Evolutionary conservation across 2,113 vertebrate genomes (phyloP).

Genomic region (Nerophis ophidion): DNA sequence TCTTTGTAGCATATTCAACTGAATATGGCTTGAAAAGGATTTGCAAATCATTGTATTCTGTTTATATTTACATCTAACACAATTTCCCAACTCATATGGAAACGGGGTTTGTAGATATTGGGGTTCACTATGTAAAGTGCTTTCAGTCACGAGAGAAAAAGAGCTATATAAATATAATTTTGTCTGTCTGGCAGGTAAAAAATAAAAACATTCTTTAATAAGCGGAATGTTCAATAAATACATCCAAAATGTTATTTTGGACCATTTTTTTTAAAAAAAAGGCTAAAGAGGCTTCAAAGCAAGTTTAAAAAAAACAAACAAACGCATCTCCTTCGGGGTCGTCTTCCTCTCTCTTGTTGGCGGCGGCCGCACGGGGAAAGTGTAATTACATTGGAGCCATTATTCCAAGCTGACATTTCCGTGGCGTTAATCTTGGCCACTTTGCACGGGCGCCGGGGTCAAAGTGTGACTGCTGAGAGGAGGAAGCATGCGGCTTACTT

Average conservation of each 20-base stretch:
- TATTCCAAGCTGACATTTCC: conserved; percentile 65
- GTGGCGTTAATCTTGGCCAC: conserved; percentile 59
- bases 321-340: not conserved
- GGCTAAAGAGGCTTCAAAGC: not conserved
- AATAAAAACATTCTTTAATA: too few relatives aligned
- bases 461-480: conserved; percentile 43
- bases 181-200: too few relatives aligned
- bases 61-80: too few relatives aligned
- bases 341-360: conserved; percentile 11
- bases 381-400: conserved; percentile 64
- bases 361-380: conserved; percentile 28
- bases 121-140: too few relatives aligned
- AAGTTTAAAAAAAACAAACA: not conserved
- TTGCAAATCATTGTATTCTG: too few relatives aligned
- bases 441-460: conserved; percentile 57
- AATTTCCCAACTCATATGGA: too few relatives aligned
- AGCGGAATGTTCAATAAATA: not conserved
- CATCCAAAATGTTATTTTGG: not conserved
- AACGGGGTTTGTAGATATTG: too few relatives aligned
- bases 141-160: too few relatives aligned
- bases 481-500: conserved; percentile 23
- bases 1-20: too few relatives aligned
- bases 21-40: too few relatives aligned
- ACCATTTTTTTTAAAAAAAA: not conserved
- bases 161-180: too few relatives aligned